Evolutionary conservation across 2,888 invertebrate species (phyloP).

Genomic region (Atrina japonica): DNA sequence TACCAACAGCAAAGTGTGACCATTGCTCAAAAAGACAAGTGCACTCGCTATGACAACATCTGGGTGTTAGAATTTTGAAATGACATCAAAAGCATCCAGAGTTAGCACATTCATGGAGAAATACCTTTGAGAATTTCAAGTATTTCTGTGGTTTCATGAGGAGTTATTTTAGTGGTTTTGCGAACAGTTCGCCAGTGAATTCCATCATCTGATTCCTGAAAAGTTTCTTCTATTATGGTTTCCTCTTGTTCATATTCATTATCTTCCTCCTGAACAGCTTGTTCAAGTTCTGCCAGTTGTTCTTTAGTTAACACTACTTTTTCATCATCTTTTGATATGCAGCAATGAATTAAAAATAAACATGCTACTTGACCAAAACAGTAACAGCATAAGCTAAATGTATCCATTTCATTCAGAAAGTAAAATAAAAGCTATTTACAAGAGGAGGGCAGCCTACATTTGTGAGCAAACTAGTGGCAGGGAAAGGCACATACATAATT

Average conservation of each 20-base stretch:
- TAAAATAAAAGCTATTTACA: too few relatives aligned
- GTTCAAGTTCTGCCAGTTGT: constrained; percentile 16
- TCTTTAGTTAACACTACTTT: neutral
- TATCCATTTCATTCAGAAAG: too few relatives aligned
- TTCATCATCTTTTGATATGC: constrained; percentile 15
- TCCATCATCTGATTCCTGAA: constrained; percentile 70
- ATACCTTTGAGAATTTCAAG: constrained; percentile 72
- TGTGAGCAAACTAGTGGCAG: too few relatives aligned
- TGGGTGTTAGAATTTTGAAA: too few relatives aligned
- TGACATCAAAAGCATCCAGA: too few relatives aligned
- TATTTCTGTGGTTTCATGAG: constrained; percentile 66
- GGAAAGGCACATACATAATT: too few relatives aligned
- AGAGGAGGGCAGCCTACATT: too few relatives aligned
- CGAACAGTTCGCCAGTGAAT: constrained; percentile 71
- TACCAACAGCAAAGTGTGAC: neutral
- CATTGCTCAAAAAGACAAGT: too few relatives aligned
- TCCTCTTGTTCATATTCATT: constrained; percentile 40
- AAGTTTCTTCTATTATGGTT: constrained; percentile 70
- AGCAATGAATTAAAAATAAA: constrained; percentile 17
- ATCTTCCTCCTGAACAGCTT: constrained; percentile 28
- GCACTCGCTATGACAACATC: too few relatives aligned
- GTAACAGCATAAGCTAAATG: too few relatives aligned
- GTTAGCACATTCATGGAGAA: constrained; percentile 7
- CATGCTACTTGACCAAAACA: too few relatives aligned
- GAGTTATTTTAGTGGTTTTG: constrained; percentile 72